These are phyloP conservation scores for Protaetia brevitarsis DNA, from an alignment of 1,140 invertebrate genomes.

Conservation along the genomic window DNA sequence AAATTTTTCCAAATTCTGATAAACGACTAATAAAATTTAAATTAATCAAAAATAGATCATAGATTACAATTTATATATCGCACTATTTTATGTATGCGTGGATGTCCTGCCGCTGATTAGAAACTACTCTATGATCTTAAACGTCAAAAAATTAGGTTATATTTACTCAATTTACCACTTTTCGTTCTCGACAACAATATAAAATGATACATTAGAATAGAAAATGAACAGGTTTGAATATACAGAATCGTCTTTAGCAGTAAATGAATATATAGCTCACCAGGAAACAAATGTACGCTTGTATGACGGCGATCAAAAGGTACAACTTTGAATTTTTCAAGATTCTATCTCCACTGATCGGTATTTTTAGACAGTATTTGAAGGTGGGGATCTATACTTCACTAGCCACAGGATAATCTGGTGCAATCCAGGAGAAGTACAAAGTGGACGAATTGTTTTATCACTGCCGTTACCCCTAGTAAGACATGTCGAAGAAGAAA, in stretches of 20 bases:
- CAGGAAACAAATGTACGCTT: conserved; percentile 73
- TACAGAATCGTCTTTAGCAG: conserved; percentile 59
- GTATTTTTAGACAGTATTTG: conserved; percentile 69
- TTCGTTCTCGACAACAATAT: too few species aligned
- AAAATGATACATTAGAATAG: not conserved
- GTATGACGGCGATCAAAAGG: conserved; percentile 86
- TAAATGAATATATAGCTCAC: conserved; percentile 67
- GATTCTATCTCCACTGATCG: conserved; percentile 46
- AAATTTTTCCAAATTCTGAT: too few species aligned
- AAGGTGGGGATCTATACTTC: conserved; percentile 74
- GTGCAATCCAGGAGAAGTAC: conserved; percentile 69
- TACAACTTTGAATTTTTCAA: conserved; percentile 26
- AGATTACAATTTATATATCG: too few species aligned
- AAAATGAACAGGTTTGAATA: conserved; percentile 84
- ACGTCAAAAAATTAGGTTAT: too few species aligned
- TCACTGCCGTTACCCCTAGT: conserved; percentile 68
- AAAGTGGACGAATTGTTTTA: conserved; percentile 64
- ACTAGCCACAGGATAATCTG: conserved; percentile 81
- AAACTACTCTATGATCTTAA: too few species aligned
- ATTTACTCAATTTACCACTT: too few species aligned
- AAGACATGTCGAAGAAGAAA: conserved; percentile 76
- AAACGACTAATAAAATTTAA: too few species aligned
- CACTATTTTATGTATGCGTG: too few species aligned
- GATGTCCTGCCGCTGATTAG: too few species aligned
- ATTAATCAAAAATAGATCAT: too few species aligned